phyloP scores from a whole-genome alignment of 2,888 invertebrate genomes.

The Galerucella pusilla region DNA sequence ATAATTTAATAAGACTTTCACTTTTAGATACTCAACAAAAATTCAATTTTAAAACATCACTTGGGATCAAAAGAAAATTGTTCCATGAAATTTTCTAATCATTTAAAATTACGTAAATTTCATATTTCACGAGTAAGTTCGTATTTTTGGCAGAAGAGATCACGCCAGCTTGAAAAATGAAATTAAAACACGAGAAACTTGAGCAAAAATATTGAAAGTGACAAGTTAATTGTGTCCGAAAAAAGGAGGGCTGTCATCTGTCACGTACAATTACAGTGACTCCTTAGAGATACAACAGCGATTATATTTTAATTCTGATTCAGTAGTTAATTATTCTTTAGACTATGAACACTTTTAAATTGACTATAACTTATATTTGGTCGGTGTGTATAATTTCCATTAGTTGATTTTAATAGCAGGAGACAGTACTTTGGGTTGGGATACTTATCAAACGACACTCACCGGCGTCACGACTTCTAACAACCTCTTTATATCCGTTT shows the following conservation, averaged over 20 bases:
- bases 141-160: not conserved
- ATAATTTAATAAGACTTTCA: no score
- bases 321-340: not conserved
- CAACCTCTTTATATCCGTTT: no score
- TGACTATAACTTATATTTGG: not conserved
- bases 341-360: not conserved
- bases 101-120: not conserved
- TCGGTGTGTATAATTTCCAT: no score
- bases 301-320: not conserved
- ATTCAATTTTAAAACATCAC: not conserved
- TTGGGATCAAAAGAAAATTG: not conserved
- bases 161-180: conserved; percentile 22
- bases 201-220: conserved; percentile 38
- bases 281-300: conserved; percentile 20
- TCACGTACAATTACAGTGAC: conserved; percentile 33
- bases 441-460: no score
- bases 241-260: conserved; percentile 36
- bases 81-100: not conserved
- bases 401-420: no score
- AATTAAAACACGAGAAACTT: conserved; percentile 22
- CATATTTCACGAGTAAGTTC: not conserved
- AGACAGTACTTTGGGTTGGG: no score
- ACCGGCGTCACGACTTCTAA: no score
- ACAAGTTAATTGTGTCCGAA: conserved; percentile 42
- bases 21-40: no score